Conservation (phyloP, 2,113 vertebrate genomes). For the Ursus arctos region DNA sequence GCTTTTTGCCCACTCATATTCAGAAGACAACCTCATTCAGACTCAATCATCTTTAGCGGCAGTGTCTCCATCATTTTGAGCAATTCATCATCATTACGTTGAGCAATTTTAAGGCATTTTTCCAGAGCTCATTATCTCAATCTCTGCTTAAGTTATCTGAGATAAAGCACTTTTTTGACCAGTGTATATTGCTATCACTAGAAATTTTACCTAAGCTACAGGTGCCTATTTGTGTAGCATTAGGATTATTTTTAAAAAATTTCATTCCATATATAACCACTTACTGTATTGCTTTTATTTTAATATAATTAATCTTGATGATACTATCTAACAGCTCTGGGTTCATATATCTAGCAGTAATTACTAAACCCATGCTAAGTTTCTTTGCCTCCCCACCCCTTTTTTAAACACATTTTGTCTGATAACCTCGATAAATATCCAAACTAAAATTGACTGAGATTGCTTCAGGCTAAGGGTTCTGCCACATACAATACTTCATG, state of each 20-base stretch:
- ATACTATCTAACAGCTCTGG: neutral
- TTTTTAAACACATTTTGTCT: neutral
- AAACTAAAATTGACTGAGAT: neutral
- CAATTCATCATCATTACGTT: neutral
- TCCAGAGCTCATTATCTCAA: neutral
- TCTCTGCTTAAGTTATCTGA: neutral
- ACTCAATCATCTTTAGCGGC: neutral
- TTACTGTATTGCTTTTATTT: conserved; percentile 34
- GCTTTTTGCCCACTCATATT: neutral
- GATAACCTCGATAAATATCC: neutral
- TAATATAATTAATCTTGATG: conserved; percentile 38
- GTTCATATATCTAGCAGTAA: neutral
- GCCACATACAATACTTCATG: conserved; percentile 3
- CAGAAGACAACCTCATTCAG: neutral
- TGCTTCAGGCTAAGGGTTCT: conserved; percentile 19
- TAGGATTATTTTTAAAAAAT: neutral
- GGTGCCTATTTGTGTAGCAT: neutral
- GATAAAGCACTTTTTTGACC: neutral
- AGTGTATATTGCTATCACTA: neutral
- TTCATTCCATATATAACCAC: neutral
- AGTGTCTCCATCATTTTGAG: neutral
- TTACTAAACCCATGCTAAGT: conserved; percentile 38
- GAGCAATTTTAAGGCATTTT: conserved; percentile 27
- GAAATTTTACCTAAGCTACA: neutral
- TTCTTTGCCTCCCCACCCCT: neutral